A percentile compares a stretch with the other conserved stretches of the same genome.
Conservation (phyloP, 2,888 invertebrate genomes). For the Xestobium rufovillosum region DNA sequence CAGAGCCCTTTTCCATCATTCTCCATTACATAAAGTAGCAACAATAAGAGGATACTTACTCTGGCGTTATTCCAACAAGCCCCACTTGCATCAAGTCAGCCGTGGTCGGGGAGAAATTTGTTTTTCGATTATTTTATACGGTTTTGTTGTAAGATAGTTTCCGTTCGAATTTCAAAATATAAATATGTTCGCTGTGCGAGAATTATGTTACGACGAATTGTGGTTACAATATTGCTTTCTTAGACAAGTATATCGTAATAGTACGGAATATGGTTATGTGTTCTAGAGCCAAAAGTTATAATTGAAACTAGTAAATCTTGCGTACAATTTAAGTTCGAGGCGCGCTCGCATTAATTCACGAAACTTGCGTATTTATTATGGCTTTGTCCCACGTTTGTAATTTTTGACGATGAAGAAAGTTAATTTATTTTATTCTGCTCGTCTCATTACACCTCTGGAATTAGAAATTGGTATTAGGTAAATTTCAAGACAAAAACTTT, state of each 20-base stretch:
- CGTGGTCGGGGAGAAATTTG: constrained; percentile 1
- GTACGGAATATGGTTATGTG: background rate
- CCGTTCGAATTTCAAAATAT: background rate
- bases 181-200: background rate
- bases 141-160: background rate
- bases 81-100: constrained; percentile 1
- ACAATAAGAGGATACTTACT: background rate
- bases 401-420: no score
- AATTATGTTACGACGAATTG: constrained; percentile 5
- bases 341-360: no score
- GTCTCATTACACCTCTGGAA: no score
- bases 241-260: constrained; percentile 1
- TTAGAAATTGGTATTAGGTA: no score
- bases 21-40: no score
- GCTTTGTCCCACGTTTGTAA: no score
- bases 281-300: constrained; percentile 35
- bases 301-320: constrained; percentile 34
- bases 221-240: background rate
- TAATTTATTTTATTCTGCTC: no score
- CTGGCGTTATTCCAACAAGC: constrained; percentile 1
- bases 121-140: constrained; percentile 1
- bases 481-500: no score
- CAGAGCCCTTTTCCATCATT: no score
- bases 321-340: no score
- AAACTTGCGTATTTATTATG: no score